These are phyloP conservation scores for Carabus problematicus DNA, from an alignment of 2,888 invertebrate genomes.

Conservation along the genomic window DNA sequence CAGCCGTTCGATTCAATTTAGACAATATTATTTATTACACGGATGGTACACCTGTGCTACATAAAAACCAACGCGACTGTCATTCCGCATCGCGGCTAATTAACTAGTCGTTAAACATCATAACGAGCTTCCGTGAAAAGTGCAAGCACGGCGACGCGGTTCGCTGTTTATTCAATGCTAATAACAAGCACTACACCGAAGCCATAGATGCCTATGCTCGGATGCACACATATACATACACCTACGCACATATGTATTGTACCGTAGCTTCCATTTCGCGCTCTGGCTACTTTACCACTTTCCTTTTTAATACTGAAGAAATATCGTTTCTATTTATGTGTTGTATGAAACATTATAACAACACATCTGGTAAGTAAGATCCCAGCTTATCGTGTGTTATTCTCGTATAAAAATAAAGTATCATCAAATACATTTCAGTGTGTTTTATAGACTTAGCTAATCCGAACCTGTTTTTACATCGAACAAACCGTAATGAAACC, in stretches of 20 bases:
- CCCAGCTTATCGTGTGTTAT: too few relatives aligned
- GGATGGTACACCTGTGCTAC: conserved; percentile 25
- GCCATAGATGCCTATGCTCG: background rate
- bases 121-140: conserved; percentile 40
- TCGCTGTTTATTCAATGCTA: conserved; percentile 5
- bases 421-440: too few relatives aligned
- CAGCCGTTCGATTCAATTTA: conserved; percentile 2
- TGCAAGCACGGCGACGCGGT: conserved; percentile 14
- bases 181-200: background rate
- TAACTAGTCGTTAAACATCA: conserved; percentile 37
- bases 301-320: too few relatives aligned
- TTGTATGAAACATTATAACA: too few relatives aligned
- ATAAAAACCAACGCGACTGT: conserved; percentile 30
- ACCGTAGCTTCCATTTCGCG: background rate
- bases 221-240: conserved; percentile 1
- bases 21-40: conserved; percentile 1
- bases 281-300: too few relatives aligned
- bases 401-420: too few relatives aligned
- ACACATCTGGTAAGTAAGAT: too few relatives aligned
- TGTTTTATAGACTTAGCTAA: too few relatives aligned
- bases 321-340: too few relatives aligned
- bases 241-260: conserved; percentile 3
- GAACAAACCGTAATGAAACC: background rate
- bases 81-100: conserved; percentile 36
- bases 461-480: background rate